phyloP scores from a whole-genome alignment of 2,797 vertebrate species.

The Arremon aurantiirostris region DNA sequence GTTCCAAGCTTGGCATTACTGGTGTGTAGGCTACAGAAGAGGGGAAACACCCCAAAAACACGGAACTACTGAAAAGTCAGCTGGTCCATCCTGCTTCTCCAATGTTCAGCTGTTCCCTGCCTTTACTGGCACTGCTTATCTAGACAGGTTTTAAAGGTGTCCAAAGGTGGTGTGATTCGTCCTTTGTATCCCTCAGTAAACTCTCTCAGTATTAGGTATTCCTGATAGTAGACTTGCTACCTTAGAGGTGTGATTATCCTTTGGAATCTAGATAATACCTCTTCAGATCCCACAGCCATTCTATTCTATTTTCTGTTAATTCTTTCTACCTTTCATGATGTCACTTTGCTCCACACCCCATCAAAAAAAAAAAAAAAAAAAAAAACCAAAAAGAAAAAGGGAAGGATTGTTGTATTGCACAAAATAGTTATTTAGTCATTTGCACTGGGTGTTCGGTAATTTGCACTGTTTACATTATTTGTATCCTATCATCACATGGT shows the following conservation, averaged over 20 bases:
- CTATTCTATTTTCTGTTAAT: neutral
- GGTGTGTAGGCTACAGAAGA: neutral
- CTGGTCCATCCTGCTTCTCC: neutral
- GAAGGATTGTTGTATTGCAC: neutral
- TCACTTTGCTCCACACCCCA: neutral
- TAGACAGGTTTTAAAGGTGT: neutral
- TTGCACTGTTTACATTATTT: neutral
- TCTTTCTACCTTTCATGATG: neutral
- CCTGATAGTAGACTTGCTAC: neutral
- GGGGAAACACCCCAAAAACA: neutral
- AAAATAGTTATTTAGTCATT: neutral
- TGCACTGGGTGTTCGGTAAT: neutral
- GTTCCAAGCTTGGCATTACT: neutral
- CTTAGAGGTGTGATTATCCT: neutral
- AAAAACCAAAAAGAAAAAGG: neutral
- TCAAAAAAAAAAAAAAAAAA: neutral
- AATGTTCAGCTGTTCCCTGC: neutral
- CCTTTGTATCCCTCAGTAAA: neutral
- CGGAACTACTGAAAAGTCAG: neutral
- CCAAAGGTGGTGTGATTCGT: neutral
- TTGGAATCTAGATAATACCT: neutral
- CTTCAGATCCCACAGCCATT: neutral
- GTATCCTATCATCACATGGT: neutral
- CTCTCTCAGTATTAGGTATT: neutral
- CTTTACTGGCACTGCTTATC: neutral